Evolutionary conservation across 2,797 vertebrate genomes (phyloP).

Genomic region (Microtus obscurus): DNA sequence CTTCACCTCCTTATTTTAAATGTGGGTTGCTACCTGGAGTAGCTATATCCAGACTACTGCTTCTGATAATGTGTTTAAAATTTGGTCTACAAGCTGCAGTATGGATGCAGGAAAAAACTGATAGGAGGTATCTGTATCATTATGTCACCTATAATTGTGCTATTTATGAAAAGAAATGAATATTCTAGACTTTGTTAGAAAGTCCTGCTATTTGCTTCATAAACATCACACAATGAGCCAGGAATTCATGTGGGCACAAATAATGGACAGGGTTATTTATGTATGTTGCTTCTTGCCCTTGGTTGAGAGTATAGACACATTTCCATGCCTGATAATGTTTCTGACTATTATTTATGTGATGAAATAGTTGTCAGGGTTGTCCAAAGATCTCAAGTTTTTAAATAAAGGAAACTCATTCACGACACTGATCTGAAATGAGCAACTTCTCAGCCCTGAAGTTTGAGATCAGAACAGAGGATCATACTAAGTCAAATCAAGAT

Average conservation of each 20-base stretch:
- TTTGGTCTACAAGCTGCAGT: background rate
- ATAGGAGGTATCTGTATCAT: background rate
- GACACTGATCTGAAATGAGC: background rate
- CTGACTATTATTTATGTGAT: background rate
- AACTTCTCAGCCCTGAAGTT: background rate
- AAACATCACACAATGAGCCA: background rate
- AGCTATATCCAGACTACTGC: background rate
- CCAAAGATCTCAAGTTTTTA: background rate
- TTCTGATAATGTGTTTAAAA: background rate
- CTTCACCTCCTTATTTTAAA: background rate
- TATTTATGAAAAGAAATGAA: background rate
- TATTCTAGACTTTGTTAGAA: background rate
- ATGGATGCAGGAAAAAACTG: background rate
- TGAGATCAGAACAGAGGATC: background rate
- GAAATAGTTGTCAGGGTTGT: background rate
- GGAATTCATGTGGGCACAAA: too few relatives aligned
- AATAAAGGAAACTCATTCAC: background rate
- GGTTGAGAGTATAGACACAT: too few relatives aligned
- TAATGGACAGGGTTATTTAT: background rate
- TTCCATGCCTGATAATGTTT: background rate
- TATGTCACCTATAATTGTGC: background rate
- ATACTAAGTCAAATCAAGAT: background rate
- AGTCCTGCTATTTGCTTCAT: background rate
- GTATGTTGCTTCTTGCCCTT: background rate
- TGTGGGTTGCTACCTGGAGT: background rate